These are phyloP conservation scores for Latrodectus elegans DNA, from an alignment of 2,888 invertebrate species.

Conservation along the genomic window DNA sequence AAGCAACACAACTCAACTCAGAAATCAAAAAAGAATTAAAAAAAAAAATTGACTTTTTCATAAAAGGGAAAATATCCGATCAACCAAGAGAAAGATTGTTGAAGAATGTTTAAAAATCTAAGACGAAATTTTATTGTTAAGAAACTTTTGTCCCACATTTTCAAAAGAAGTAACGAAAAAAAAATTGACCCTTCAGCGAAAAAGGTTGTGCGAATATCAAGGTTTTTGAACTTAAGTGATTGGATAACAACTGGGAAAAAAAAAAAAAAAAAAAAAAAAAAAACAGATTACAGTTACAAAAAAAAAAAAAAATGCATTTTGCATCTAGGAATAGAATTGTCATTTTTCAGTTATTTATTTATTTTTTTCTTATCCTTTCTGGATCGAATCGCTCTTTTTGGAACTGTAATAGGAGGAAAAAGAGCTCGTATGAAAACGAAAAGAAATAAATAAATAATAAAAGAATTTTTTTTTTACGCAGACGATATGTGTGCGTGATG, in stretches of 20 bases:
- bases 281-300: neutral
- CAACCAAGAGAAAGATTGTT: too few species aligned
- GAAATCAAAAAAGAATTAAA: too few species aligned
- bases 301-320: neutral
- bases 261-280: neutral
- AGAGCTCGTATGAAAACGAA: neutral
- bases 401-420: neutral
- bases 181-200: neutral
- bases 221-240: neutral
- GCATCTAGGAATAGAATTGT: neutral
- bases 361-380: neutral
- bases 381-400: neutral
- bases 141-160: neutral
- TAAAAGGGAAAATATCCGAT: too few species aligned
- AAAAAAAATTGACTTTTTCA: too few species aligned
- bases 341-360: neutral
- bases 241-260: neutral
- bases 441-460: neutral
- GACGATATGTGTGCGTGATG: constrained; percentile 30
- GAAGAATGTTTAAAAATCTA: neutral
- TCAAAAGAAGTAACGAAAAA: neutral
- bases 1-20: too few species aligned
- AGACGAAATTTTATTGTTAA: neutral
- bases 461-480: neutral
- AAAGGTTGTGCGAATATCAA: constrained; percentile 1